Base-by-base conservation (phyloP, 2,113 vertebrate genomes). In the Chloebia gouldiae region DNA sequence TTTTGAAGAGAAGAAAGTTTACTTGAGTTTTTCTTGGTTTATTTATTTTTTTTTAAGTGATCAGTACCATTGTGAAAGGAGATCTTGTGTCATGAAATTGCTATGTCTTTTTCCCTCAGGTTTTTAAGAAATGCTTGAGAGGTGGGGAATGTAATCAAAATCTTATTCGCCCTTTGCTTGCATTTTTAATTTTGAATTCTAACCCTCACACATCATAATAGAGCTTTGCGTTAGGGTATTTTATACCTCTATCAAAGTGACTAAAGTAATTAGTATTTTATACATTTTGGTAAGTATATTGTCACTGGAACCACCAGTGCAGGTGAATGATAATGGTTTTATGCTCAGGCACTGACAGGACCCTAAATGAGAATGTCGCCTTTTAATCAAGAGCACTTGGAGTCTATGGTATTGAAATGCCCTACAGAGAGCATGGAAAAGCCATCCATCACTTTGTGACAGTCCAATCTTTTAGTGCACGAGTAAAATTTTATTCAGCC, bases 361-460 rank as follows among this genome's bases (percentile, higher is more conserved):
- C 76, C 94, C 88, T 93, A 92, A 97, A 97, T 97, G 88, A 96
- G 88, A 94, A 75, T 86, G 83, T 94, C 22, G 3, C 60, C 86
- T 91, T 97, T 97, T 97, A 97, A 97, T 95, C 95, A 97, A 95
- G 95, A 94, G 60, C 84, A 64, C 83, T 94, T 89, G 81, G 78
- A 96, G 93, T 86, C 80, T 70, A 45, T 93, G 92, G 75, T 94
- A 78, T 96, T 96, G 94, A 95, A 96, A 93, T 93, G 94, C 96
- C 85, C 95, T 96, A 92, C 79, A 96, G 93, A 94, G 93, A 94
- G 72, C 86, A 69, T 16, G 75, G 93, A 59, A 88, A 96, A 96
- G 90, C 86, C 68, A 96, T 97, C 95, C 88, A 96, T 97, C 97
- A 93, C 95, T 71, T 90, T 64, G 84, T 97, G 95, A 95, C 96